A percentile compares a stretch with the other conserved stretches of the same genome.
Evolutionary conservation across 2,888 invertebrate genomes (phyloP).

Genomic region (Phalangium opilio): DNA sequence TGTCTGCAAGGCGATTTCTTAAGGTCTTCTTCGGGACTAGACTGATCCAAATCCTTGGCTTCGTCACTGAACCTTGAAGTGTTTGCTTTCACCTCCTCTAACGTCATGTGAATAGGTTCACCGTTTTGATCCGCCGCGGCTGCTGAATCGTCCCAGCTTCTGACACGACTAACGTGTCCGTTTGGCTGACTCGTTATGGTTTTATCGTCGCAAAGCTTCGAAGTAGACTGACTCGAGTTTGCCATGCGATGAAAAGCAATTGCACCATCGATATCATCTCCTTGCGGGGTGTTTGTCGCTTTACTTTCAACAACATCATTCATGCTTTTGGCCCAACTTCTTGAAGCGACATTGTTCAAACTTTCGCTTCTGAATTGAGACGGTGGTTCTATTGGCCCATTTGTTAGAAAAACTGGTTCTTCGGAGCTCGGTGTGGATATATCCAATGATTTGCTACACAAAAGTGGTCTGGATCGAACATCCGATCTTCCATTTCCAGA

Average conservation of each 20-base stretch:
- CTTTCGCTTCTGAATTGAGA: background rate
- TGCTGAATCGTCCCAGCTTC: background rate
- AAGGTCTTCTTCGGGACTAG: background rate
- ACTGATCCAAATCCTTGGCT: background rate
- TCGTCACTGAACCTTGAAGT: conserved; percentile 6
- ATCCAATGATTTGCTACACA: conserved; percentile 19
- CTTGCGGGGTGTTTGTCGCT: background rate
- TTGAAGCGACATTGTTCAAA: too few species aligned
- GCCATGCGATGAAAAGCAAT: conserved; percentile 5
- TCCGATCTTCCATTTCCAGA: background rate
- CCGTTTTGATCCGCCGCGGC: conserved; percentile 33
- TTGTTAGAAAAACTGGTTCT: background rate
- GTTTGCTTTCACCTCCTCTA: conserved; percentile 29
- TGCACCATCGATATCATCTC: background rate
- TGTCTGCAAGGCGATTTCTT: background rate
- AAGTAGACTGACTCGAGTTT: too few species aligned
- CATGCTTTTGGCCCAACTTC: background rate
- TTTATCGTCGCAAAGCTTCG: too few species aligned
- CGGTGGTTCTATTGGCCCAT: background rate
- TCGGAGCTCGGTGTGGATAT: background rate
- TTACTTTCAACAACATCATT: background rate
- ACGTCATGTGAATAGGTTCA: conserved; percentile 66
- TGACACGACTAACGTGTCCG: too few species aligned
- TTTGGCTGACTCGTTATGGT: too few species aligned
- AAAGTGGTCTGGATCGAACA: conserved; percentile 10